Conservation (phyloP, 1,140 invertebrate genomes). For the Psix sp. region DNA sequence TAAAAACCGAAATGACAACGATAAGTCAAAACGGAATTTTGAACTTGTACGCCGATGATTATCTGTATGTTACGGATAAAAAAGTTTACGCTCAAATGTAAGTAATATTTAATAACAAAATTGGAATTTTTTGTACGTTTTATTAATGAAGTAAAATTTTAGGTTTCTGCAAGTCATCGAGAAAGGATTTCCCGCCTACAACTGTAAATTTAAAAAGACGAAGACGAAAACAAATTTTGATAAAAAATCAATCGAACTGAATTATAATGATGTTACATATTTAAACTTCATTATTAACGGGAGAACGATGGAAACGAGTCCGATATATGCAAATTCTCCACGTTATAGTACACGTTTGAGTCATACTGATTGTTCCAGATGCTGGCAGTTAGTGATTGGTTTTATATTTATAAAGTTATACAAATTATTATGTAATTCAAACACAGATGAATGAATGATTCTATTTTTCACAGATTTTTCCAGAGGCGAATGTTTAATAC, state of each 20-base stretch:
- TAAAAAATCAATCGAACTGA: slow-evolving; percentile 17
- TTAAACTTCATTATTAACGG: slow-evolving; percentile 24
- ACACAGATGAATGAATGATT: background rate
- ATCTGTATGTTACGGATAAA: slow-evolving; percentile 18
- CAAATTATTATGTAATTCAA: background rate
- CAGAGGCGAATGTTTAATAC: slow-evolving; percentile 15
- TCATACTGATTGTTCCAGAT: background rate
- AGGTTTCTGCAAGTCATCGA: slow-evolving; percentile 20
- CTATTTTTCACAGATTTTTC: slow-evolving; percentile 16
- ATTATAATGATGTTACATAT: background rate
- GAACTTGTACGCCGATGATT: slow-evolving; percentile 25
- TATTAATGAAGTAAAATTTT: slow-evolving; percentile 1
- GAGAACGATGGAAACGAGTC: slow-evolving; percentile 13
- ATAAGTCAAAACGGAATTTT: slow-evolving; percentile 17
- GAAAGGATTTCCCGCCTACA: slow-evolving; percentile 3
- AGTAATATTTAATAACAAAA: slow-evolving; percentile 6
- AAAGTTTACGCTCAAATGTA: slow-evolving; percentile 11
- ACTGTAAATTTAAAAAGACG: slow-evolving; percentile 8
- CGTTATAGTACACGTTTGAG: slow-evolving; percentile 13
- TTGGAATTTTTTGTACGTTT: slow-evolving; percentile 4
- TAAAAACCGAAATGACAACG: slow-evolving; percentile 1
- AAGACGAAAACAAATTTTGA: slow-evolving; percentile 26
- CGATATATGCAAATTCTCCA: background rate
- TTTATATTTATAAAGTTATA: too few relatives aligned
- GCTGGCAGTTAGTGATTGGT: background rate